Percentiles rank a stretch among this genome's conserved stretches.
phyloP scores from a whole-genome alignment of 2,797 vertebrate genomes.

The Dryobates pubescens region DNA sequence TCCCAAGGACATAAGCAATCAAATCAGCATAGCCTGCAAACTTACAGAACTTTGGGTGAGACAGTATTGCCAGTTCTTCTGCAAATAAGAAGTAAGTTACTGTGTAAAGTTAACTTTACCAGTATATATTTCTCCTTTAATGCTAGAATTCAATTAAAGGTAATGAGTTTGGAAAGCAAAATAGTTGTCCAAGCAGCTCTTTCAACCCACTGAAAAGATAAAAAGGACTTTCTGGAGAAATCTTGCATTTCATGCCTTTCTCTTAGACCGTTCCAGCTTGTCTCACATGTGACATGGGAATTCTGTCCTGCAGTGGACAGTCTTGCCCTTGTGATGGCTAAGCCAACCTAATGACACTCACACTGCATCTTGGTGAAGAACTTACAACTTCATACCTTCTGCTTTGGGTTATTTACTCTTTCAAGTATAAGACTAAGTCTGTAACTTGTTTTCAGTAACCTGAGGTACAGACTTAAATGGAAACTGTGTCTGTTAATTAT shows the following conservation, averaged over 20 bases:
- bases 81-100: neutral
- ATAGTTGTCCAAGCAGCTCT: fast-evolving
- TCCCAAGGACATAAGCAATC: fast-evolving
- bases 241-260: neutral
- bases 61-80: neutral
- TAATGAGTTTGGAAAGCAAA: neutral
- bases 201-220: neutral
- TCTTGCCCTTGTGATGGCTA: neutral
- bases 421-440: neutral
- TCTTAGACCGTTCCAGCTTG: neutral
- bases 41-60: neutral
- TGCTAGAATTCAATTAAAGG: neutral
- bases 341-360: neutral
- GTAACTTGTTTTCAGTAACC: neutral
- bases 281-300: neutral
- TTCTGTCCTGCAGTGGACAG: neutral
- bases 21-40: neutral
- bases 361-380: neutral
- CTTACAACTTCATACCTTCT: neutral
- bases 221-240: neutral
- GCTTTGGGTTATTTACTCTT: neutral
- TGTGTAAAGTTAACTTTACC: neutral
- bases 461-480: neutral
- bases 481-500: neutral
- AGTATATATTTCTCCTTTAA: neutral